phyloP scores from a whole-genome alignment of 2,888 invertebrate genomes.

The Drosophila paramelanica region DNA sequence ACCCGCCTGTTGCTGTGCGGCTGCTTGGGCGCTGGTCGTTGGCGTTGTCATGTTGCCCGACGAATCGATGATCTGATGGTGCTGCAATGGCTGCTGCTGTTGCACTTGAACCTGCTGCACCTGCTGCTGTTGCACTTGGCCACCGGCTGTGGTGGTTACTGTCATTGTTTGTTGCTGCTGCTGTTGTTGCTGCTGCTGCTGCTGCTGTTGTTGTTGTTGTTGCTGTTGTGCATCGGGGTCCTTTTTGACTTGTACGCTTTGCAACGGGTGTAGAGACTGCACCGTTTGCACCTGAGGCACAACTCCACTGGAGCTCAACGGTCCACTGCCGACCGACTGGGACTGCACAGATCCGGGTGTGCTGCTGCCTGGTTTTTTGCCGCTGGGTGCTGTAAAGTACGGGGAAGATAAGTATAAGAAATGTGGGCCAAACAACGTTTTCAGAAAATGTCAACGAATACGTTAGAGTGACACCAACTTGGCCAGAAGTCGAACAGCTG shows the following conservation, averaged over 20 bases:
- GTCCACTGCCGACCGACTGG: constrained; percentile 50
- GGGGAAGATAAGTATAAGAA: constrained; percentile 7
- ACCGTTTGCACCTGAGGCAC: constrained; percentile 84
- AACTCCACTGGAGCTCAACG: constrained; percentile 55
- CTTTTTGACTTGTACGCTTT: constrained; percentile 85
- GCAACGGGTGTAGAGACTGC: constrained; percentile 84
- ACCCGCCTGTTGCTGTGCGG: constrained; percentile 71
- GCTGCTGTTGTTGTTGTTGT: constrained; percentile 61
- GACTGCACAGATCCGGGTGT: constrained; percentile 55
- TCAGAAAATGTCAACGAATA: constrained; percentile 21
- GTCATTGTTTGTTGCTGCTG: constrained; percentile 71
- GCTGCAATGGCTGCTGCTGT: constrained; percentile 77
- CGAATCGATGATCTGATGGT: constrained; percentile 84
- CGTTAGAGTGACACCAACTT: constrained; percentile 33
- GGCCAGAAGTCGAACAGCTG: constrained; percentile 17
- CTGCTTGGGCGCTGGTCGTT: constrained; percentile 75
- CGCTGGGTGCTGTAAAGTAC: constrained; percentile 64
- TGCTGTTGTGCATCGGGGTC: constrained; percentile 84
- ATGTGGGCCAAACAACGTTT: background rate
- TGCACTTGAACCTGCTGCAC: constrained; percentile 73
- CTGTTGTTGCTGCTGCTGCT: constrained; percentile 72
- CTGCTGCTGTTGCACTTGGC: constrained; percentile 78
- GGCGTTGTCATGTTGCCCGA: constrained; percentile 84
- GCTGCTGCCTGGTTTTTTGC: constrained; percentile 68
- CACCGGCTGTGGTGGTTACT: constrained; percentile 62